These are phyloP conservation scores for Pitangus sulphuratus DNA, from an alignment of 2,797 vertebrate genomes.

Conservation along the genomic window DNA sequence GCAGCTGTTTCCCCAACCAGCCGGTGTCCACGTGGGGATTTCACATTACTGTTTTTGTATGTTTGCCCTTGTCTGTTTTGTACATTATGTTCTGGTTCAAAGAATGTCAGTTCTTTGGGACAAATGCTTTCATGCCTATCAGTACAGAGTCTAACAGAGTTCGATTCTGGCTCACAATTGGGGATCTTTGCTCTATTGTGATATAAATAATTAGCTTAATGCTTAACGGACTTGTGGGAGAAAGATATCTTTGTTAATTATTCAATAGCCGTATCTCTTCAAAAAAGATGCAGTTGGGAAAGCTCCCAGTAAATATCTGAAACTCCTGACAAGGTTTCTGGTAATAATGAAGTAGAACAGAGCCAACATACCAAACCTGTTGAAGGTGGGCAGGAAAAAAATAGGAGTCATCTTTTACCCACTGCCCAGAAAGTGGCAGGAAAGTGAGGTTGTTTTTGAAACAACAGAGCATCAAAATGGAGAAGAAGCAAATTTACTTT, in stretches of 20 bases:
- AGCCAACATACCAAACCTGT: not conserved
- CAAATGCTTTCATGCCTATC: constrained; percentile 38
- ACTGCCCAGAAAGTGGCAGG: not conserved
- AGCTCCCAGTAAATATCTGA: not conserved
- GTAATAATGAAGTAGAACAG: not conserved
- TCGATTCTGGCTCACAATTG: not conserved
- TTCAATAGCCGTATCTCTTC: not conserved
- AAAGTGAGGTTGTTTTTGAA: not conserved
- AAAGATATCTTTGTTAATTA: constrained; percentile 31
- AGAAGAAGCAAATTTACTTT: not conserved
- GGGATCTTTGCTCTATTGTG: constrained; percentile 14
- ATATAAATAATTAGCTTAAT: constrained; percentile 35
- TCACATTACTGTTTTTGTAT: constrained; percentile 13
- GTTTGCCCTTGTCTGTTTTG: constrained; percentile 12
- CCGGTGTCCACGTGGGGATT: not conserved
- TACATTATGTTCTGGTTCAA: constrained; percentile 43
- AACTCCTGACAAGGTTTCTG: not conserved
- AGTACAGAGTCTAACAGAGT: not conserved
- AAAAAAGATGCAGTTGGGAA: not conserved
- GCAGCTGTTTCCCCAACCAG: constrained; percentile 46
- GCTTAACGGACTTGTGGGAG: not conserved
- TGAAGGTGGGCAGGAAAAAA: not conserved
- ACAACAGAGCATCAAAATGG: not conserved
- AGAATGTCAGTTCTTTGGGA: not conserved
- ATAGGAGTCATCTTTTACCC: not conserved